These are phyloP conservation scores for Isoperla grammatica DNA, from an alignment of 2,888 invertebrate genomes.

Conservation along the genomic window DNA sequence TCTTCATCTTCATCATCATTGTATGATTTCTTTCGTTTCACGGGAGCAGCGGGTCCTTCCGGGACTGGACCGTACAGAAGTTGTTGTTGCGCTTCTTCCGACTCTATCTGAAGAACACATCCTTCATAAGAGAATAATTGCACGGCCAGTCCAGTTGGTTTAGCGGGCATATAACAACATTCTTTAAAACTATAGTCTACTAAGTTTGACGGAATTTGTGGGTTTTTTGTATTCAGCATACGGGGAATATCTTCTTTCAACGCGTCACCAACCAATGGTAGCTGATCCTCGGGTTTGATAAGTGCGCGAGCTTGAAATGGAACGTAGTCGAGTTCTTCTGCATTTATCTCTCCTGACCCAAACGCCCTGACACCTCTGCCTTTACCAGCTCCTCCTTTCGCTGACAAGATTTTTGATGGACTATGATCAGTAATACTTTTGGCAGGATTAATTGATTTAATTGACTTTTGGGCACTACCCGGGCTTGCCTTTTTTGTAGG, in stretches of 20 bases:
- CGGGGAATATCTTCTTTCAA: conserved; percentile 76
- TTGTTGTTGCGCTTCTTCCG: conserved; percentile 66
- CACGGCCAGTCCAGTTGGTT: conserved; percentile 42
- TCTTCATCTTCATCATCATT: too few species aligned
- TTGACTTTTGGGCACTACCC: neutral
- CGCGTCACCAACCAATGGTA: conserved; percentile 72
- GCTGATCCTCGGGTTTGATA: conserved; percentile 67
- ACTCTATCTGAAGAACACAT: conserved; percentile 65
- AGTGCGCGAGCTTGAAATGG: conserved; percentile 37
- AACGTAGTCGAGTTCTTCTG: neutral
- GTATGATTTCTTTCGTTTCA: too few species aligned
- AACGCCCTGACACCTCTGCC: neutral
- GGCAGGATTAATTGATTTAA: neutral
- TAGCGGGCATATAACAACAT: conserved; percentile 51
- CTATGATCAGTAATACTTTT: neutral
- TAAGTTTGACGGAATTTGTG: conserved; percentile 67
- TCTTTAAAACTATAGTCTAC: conserved; percentile 78
- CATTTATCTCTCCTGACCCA: neutral
- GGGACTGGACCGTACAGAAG: conserved; percentile 42
- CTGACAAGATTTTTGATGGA: neutral
- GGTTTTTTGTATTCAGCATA: conserved; percentile 67
- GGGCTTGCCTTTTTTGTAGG: neutral
- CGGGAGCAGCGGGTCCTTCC: too few species aligned
- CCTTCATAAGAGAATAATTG: conserved; percentile 59
- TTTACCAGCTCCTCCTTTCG: neutral